A percentile compares a stretch with the other conserved stretches of the same genome.
Evolutionary conservation across 2,888 invertebrate genomes (phyloP).

Genomic region (Pilophorus perplexus): DNA sequence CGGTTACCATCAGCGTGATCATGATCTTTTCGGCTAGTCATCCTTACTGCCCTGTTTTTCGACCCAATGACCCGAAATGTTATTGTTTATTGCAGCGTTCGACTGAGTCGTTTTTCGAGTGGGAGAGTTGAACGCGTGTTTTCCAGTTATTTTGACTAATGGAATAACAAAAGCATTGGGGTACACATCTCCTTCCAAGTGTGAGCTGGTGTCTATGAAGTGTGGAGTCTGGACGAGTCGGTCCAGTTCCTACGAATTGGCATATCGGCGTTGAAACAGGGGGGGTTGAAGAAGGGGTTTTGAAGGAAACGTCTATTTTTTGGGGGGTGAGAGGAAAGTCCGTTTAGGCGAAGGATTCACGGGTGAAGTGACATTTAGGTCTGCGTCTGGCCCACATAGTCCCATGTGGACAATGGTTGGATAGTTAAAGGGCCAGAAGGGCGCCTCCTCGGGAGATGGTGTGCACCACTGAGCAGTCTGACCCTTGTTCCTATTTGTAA

Average conservation of each 20-base stretch:
- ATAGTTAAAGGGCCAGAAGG: constrained; percentile 11
- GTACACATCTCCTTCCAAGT: neutral
- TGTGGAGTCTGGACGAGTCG: no score
- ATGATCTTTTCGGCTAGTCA: no score
- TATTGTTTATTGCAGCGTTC: no score
- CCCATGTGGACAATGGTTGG: constrained; percentile 15
- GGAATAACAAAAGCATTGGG: constrained; percentile 1
- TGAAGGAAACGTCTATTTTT: no score
- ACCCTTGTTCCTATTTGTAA: constrained; percentile 16
- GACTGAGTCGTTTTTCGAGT: no score
- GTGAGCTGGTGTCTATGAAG: constrained; percentile 11
- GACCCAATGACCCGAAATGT: no score
- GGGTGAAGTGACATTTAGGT: constrained; percentile 16
- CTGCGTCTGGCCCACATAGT: constrained; percentile 18
- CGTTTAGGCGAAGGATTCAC: no score
- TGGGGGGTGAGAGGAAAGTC: no score
- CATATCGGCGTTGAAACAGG: no score
- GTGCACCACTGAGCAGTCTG: constrained; percentile 2
- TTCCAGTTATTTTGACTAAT: constrained; percentile 9
- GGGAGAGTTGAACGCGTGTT: neutral
- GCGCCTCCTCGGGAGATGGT: neutral
- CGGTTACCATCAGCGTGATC: no score
- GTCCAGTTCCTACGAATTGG: constrained; percentile 6
- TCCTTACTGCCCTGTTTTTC: no score
- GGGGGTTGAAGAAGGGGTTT: no score